A percentile compares a stretch with the other conserved stretches of the same genome.
These are phyloP conservation scores for Halcyon malimbica DNA, from an alignment of 2,113 vertebrate species.

Conservation along the genomic window DNA sequence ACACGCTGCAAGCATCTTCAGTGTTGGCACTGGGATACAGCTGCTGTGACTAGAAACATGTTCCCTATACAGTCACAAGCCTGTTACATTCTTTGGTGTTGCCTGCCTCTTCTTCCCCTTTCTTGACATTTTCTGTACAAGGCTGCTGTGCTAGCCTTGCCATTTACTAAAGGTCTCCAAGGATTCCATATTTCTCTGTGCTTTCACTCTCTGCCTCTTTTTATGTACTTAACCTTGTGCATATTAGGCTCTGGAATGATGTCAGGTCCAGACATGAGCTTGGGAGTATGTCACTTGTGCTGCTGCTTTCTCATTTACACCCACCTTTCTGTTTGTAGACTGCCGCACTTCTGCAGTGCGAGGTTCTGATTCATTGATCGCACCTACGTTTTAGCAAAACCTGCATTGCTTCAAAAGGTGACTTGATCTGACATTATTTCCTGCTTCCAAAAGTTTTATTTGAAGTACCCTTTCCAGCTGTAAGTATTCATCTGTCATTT, in stretches of 20 bases:
- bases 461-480: not conserved
- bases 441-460: not conserved
- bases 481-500: not conserved
- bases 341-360: not conserved
- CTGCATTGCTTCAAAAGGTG: not conserved
- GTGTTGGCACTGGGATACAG: not conserved
- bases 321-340: not conserved
- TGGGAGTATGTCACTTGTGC: not conserved
- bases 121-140: not conserved
- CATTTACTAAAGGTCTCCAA: not conserved
- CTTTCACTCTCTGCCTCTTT: not conserved
- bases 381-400: not conserved
- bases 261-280: not conserved
- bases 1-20: not conserved
- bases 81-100: not conserved
- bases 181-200: not conserved
- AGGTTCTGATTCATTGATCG: not conserved
- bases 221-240: not conserved
- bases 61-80: not conserved
- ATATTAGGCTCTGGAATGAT: fast-evolving
- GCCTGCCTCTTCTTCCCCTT: not conserved
- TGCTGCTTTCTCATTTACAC: not conserved
- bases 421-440: not conserved
- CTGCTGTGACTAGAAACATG: not conserved
- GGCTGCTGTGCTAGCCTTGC: not conserved